Evolutionary conservation across 2,113 vertebrate genomes (phyloP).

Genomic region (Hippopotamus amphibius): DNA sequence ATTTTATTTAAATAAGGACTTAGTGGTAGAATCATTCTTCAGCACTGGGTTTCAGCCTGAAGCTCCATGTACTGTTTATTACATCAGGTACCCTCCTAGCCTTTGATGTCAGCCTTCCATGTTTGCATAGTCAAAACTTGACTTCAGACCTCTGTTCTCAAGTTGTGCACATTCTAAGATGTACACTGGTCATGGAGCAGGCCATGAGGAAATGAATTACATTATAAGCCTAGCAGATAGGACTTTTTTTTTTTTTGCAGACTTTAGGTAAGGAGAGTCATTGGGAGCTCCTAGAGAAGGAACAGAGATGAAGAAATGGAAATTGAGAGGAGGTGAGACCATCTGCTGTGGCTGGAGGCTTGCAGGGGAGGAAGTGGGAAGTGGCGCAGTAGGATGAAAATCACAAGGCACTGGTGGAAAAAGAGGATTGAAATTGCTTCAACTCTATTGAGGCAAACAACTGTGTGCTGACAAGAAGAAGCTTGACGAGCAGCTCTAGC

Average conservation of each 20-base stretch:
- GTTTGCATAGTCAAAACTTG: neutral
- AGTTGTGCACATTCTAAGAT: neutral
- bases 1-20: neutral
- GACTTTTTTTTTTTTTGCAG: neutral
- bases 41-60: neutral
- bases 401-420: neutral
- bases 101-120: neutral
- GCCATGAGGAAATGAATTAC: neutral
- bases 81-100: neutral
- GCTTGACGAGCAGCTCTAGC: neutral
- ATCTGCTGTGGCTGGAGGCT: neutral
- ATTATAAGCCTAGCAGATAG: neutral
- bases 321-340: neutral
- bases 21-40: neutral
- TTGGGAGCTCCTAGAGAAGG: neutral
- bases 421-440: slow-evolving; percentile 3
- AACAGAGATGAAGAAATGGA: neutral
- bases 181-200: neutral
- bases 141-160: neutral
- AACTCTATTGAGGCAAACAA: neutral
- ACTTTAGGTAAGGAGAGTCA: neutral
- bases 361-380: neutral
- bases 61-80: neutral
- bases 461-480: neutral
- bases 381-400: neutral